phyloP scores from a whole-genome alignment of 1,140 invertebrate genomes.

The Tyrophagus putrescentiae region DNA sequence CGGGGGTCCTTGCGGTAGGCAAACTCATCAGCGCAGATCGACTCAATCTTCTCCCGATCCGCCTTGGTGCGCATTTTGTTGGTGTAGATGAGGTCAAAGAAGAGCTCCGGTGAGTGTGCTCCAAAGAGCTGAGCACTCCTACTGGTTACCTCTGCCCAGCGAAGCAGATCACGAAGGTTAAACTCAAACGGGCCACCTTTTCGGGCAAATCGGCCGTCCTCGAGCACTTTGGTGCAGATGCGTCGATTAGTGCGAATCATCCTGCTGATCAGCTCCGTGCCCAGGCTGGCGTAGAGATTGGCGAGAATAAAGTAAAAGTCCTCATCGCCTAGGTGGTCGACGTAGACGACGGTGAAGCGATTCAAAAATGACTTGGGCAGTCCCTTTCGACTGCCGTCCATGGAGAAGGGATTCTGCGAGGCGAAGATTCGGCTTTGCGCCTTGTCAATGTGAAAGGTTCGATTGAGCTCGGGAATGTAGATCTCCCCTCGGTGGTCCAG shows the following conservation, averaged over 20 bases:
- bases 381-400: slow-evolving; percentile 79
- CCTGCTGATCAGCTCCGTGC: slow-evolving; percentile 39
- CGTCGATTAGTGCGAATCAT: slow-evolving; percentile 68
- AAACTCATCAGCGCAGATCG: slow-evolving; percentile 47
- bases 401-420: slow-evolving; percentile 94
- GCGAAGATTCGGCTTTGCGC: slow-evolving; percentile 71
- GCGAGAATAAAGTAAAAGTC: slow-evolving; percentile 52
- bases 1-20: slow-evolving; percentile 28
- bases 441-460: slow-evolving; percentile 56
- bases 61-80: slow-evolving; percentile 56
- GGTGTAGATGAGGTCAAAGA: slow-evolving; percentile 51
- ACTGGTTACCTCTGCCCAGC: slow-evolving; percentile 64
- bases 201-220: slow-evolving; percentile 46
- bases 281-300: slow-evolving; percentile 36
- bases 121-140: neutral
- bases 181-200: slow-evolving; percentile 83
- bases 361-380: slow-evolving; percentile 94
- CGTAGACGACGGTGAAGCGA: slow-evolving; percentile 73
- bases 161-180: slow-evolving; percentile 82
- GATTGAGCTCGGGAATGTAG: slow-evolving; percentile 82
- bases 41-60: slow-evolving; percentile 50
- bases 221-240: slow-evolving; percentile 47
- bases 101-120: neutral
- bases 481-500: slow-evolving; percentile 93
- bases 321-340: slow-evolving; percentile 56